Evolutionary conservation across 2,888 invertebrate species (phyloP).

Genomic region (Linnaemya tessellans): DNA sequence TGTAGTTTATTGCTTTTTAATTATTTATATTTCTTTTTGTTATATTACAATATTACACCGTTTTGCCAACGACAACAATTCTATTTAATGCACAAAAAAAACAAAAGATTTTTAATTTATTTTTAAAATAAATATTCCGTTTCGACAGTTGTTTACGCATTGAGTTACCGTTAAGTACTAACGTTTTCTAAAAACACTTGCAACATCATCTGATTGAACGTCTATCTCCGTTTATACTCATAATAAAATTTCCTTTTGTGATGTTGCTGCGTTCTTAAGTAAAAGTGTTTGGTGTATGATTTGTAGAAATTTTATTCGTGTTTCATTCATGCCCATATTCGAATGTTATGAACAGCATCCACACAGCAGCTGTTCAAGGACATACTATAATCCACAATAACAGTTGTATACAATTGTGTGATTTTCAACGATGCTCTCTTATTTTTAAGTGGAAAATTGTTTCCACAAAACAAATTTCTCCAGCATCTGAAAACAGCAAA

Average conservation of each 20-base stretch:
- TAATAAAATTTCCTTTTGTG: slow-evolving; percentile 30
- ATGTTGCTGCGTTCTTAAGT: neutral
- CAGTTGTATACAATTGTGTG: too few species aligned
- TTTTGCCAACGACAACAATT: slow-evolving; percentile 5
- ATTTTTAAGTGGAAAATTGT: neutral
- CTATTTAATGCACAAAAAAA: slow-evolving; percentile 12
- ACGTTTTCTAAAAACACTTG: slow-evolving; percentile 60
- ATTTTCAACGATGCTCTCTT: neutral
- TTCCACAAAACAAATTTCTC: slow-evolving; percentile 35
- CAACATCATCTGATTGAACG: slow-evolving; percentile 58
- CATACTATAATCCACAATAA: too few species aligned
- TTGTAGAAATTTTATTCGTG: neutral
- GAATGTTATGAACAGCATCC: slow-evolving; percentile 20
- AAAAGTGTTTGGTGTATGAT: slow-evolving; percentile 4
- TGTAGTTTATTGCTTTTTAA: neutral
- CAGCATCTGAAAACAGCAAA: neutral
- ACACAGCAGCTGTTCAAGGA: slow-evolving; percentile 18
- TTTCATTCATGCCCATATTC: neutral
- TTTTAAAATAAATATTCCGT: slow-evolving; percentile 24
- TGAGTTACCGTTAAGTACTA: slow-evolving; percentile 70
- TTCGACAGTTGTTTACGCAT: slow-evolving; percentile 60
- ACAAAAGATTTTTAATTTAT: neutral
- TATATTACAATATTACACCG: slow-evolving; percentile 28
- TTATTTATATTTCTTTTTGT: neutral
- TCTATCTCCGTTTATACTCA: slow-evolving; percentile 12